phyloP scores from a whole-genome alignment of 37 sponge, comb jelly and placozoan genomes.

The Theonella swinhoei region DNA sequence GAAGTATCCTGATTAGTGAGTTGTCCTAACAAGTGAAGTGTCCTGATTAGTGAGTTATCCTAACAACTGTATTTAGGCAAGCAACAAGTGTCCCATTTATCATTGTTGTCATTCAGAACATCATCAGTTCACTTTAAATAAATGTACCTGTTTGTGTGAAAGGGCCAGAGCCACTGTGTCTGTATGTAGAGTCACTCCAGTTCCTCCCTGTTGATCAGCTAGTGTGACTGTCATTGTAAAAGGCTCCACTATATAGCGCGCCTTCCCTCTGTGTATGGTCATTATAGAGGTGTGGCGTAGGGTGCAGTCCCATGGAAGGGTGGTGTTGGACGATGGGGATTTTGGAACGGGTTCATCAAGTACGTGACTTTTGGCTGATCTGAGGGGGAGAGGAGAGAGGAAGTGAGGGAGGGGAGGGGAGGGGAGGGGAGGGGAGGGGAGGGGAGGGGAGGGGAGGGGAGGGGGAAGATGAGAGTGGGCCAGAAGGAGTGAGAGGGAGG shows the following conservation, averaged over 20 bases:
- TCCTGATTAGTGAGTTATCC: too few species aligned
- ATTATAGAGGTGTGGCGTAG: slow-evolving; percentile 5
- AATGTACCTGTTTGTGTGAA: slow-evolving; percentile 39
- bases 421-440: slow-evolving; percentile 29
- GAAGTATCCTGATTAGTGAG: too few species aligned
- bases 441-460: slow-evolving; percentile 1
- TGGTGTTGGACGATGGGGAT: slow-evolving; percentile 14
- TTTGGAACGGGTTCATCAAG: slow-evolving; percentile 58
- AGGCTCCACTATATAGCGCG: slow-evolving; percentile 41
- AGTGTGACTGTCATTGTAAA: slow-evolving; percentile 43
- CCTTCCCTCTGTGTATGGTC: slow-evolving; percentile 1
- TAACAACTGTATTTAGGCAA: too few species aligned
- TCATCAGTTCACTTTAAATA: too few species aligned
- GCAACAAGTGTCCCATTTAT: too few species aligned
- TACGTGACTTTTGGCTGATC: slow-evolving; percentile 36
- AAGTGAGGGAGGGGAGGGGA: too few species aligned
- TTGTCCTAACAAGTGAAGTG: too few species aligned
- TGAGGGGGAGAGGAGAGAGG: slow-evolving; percentile 3
- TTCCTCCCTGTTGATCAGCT: slow-evolving; percentile 50
- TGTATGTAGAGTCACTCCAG: slow-evolving; percentile 31
- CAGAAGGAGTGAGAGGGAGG: too few species aligned
- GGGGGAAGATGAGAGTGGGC: too few species aligned
- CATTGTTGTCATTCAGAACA: too few species aligned
- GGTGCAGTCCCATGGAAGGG: slow-evolving; percentile 66
- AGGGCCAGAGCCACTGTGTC: slow-evolving; percentile 23